Evolutionary conservation across 2,888 invertebrate genomes (phyloP).

Genomic region (Rhagophthalmus giganteus): DNA sequence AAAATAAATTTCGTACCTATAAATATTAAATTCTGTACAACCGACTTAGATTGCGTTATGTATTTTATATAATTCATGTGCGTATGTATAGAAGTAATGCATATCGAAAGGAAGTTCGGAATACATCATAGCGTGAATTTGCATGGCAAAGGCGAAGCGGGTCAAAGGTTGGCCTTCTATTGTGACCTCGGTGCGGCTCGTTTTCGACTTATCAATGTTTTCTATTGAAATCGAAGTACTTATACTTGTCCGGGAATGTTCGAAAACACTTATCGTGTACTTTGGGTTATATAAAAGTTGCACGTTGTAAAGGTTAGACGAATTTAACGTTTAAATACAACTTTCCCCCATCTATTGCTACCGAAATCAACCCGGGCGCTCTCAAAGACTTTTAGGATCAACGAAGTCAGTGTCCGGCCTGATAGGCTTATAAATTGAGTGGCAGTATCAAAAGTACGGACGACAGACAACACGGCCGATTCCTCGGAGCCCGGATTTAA

Average conservation of each 20-base stretch:
- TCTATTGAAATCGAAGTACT: slow-evolving; percentile 18
- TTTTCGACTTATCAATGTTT: slow-evolving; percentile 30
- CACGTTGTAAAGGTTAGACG: neutral
- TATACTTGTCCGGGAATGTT: slow-evolving; percentile 11
- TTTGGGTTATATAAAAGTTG: neutral
- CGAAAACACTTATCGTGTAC: neutral
- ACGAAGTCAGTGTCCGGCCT: slow-evolving; percentile 20
- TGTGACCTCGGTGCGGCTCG: slow-evolving; percentile 28
- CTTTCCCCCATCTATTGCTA: slow-evolving; percentile 4
- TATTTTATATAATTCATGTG: slow-evolving; percentile 24
- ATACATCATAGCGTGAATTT: slow-evolving; percentile 31
- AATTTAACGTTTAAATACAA: neutral
- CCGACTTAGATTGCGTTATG: slow-evolving; percentile 21
- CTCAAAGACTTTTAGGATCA: slow-evolving; percentile 23
- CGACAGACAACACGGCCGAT: slow-evolving; percentile 4
- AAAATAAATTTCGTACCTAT: slow-evolving; percentile 18
- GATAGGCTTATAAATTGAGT: slow-evolving; percentile 23
- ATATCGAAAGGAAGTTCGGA: slow-evolving; percentile 22
- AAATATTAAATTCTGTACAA: slow-evolving; percentile 27
- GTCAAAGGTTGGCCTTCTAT: slow-evolving; percentile 36
- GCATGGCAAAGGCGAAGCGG: slow-evolving; percentile 35
- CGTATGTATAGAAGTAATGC: slow-evolving; percentile 17
- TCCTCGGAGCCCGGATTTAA: slow-evolving; percentile 25
- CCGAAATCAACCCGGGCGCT: slow-evolving; percentile 16
- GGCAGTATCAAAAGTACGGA: slow-evolving; percentile 21